Conservation (phyloP, 1,140 invertebrate genomes). For the Sminthurides bifidus region DNA sequence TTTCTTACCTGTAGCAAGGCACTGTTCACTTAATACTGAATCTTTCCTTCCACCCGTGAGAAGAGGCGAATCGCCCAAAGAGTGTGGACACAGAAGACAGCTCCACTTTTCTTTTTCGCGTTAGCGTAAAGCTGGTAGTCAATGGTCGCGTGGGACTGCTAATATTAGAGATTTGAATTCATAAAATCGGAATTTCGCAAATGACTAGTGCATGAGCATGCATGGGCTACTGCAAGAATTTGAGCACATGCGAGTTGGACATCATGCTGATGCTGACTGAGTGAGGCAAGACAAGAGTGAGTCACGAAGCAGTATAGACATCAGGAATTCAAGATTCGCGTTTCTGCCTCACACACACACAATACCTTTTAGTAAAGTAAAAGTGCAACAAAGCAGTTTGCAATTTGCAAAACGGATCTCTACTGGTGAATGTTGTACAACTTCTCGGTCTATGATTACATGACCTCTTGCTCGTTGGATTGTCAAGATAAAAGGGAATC, state of each 20-base stretch:
- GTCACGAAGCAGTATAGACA: no score
- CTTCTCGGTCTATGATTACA: no score
- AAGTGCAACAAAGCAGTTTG: no score
- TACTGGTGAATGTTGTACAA: no score
- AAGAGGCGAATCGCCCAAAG: slow-evolving; percentile 28
- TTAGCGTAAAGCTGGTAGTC: slow-evolving; percentile 36
- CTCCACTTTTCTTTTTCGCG: slow-evolving; percentile 40
- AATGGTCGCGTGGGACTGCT: slow-evolving; percentile 8
- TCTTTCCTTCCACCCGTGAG: slow-evolving; percentile 17
- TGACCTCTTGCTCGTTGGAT: no score
- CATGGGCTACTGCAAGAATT: background rate
- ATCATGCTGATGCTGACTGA: background rate
- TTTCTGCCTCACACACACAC: no score
- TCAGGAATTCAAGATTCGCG: no score
- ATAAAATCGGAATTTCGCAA: background rate
- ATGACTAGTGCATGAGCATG: background rate
- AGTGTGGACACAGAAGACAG: slow-evolving; percentile 35
- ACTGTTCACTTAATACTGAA: slow-evolving; percentile 26
- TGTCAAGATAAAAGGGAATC: no score
- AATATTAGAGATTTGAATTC: background rate
- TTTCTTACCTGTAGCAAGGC: slow-evolving; percentile 17
- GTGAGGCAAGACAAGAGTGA: background rate
- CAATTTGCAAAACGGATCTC: no score
- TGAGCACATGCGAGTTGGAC: background rate
- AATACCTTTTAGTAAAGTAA: no score